Evolutionary conservation across 2,113 vertebrate genomes (phyloP).

Genomic region (Falco punctatus): DNA sequence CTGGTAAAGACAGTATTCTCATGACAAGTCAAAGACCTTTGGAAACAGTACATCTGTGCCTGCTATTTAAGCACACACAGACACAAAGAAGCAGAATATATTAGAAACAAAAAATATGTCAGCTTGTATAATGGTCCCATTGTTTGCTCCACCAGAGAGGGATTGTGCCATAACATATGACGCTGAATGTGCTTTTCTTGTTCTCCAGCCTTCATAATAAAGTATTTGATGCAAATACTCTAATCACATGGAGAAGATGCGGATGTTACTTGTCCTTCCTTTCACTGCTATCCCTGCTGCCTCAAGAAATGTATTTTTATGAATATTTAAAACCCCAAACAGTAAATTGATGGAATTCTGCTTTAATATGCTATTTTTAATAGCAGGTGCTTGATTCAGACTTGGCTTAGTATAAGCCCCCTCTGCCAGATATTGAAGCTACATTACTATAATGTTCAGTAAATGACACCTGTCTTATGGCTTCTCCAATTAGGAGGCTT

Average conservation of each 20-base stretch:
- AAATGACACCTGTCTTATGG: constrained; percentile 74
- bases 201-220: constrained; percentile 61
- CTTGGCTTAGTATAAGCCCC: constrained; percentile 75
- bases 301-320: constrained; percentile 52
- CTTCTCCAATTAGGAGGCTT: constrained; percentile 55
- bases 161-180: constrained; percentile 74
- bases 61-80: constrained; percentile 76
- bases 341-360: constrained; percentile 79
- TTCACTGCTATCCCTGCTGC: neutral
- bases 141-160: constrained; percentile 71
- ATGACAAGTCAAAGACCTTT: constrained; percentile 78
- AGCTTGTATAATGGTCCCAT: constrained; percentile 73
- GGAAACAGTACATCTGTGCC: constrained; percentile 77
- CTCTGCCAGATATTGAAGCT: constrained; percentile 71
- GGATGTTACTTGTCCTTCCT: constrained; percentile 30
- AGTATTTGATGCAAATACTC: constrained; percentile 63
- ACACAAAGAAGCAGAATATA: constrained; percentile 76
- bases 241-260: constrained; percentile 45
- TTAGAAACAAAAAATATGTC: constrained; percentile 81
- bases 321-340: constrained; percentile 82
- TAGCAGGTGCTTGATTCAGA: constrained; percentile 58
- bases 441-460: constrained; percentile 42
- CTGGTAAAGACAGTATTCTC: constrained; percentile 70
- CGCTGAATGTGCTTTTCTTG: constrained; percentile 68
- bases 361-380: constrained; percentile 75